These are phyloP conservation scores for Ganaspis sp. DNA, from an alignment of 1,140 invertebrate genomes.

Conservation along the genomic window DNA sequence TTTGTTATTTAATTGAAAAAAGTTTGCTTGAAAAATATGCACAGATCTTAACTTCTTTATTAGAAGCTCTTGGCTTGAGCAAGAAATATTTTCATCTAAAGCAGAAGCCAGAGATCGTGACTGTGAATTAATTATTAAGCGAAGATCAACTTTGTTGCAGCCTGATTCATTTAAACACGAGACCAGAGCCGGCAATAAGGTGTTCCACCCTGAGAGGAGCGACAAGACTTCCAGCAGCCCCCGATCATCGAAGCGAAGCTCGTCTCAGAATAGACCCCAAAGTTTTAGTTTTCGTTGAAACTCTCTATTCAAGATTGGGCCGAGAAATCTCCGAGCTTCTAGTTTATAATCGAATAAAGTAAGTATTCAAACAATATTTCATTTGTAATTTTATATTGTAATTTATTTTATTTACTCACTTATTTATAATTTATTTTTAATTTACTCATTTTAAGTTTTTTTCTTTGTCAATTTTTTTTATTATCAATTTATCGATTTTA, in stretches of 20 bases:
- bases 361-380: conserved; percentile 77
- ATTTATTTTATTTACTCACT: too few relatives aligned
- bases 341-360: conserved; percentile 95
- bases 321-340: conserved; percentile 94
- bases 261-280: conserved; percentile 91
- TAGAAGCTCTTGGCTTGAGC: too few relatives aligned
- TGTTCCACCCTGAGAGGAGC: conserved; percentile 84
- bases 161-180: conserved; percentile 84
- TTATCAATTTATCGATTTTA: too few relatives aligned
- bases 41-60: too few relatives aligned
- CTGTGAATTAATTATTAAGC: conserved; percentile 49
- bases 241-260: conserved; percentile 89
- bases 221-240: conserved; percentile 77
- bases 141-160: conserved; percentile 73
- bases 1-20: too few relatives aligned
- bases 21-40: too few relatives aligned
- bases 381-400: too few relatives aligned
- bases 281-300: conserved; percentile 96
- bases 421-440: too few relatives aligned
- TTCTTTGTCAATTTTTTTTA: too few relatives aligned
- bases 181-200: conserved; percentile 86
- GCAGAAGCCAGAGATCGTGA: neutral
- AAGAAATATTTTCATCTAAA: neutral
- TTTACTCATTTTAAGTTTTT: too few relatives aligned
- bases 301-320: conserved; percentile 93